phyloP scores from a whole-genome alignment of 2,888 invertebrate genomes.

The Drosophila infuscata region DNA sequence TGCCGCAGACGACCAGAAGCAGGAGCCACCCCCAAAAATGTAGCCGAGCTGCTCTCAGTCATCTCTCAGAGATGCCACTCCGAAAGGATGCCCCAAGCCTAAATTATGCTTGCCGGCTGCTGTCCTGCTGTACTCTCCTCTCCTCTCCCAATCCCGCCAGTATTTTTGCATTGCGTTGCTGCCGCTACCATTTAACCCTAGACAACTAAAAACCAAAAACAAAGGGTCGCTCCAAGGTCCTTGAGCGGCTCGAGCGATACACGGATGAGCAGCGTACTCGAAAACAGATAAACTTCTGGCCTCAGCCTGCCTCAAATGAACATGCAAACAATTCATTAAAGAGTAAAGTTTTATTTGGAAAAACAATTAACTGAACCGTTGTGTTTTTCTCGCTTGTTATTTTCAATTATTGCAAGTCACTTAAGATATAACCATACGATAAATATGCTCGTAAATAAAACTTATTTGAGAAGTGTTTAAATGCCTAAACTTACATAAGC shows the following conservation, averaged over 20 bases:
- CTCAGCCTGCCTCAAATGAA: not conserved
- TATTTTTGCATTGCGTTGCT: not conserved
- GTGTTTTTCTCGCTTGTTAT: not conserved
- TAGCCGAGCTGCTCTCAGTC: not conserved
- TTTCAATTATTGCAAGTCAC: not conserved
- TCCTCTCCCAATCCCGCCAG: not conserved
- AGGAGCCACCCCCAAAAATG: not conserved
- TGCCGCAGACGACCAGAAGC: not conserved
- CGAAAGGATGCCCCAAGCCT: not conserved
- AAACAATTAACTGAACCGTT: constrained; percentile 2
- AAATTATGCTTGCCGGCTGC: not conserved
- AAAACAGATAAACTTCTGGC: not conserved
- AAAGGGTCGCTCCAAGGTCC: constrained; percentile 13
- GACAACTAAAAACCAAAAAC: not conserved
- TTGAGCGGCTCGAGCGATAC: not conserved
- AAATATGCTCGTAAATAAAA: not conserved
- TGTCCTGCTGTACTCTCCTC: not conserved
- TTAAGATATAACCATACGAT: not conserved
- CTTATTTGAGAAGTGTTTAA: not conserved
- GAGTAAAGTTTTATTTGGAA: not conserved
- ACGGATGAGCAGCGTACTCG: not conserved
- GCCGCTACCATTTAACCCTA: not conserved
- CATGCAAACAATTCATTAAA: not conserved
- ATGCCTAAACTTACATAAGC: not conserved
- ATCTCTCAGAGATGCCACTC: not conserved